Percentiles rank a stretch among this genome's conserved stretches.
Conservation (phyloP, 2,888 invertebrate genomes). For the Acronicta aceris region DNA sequence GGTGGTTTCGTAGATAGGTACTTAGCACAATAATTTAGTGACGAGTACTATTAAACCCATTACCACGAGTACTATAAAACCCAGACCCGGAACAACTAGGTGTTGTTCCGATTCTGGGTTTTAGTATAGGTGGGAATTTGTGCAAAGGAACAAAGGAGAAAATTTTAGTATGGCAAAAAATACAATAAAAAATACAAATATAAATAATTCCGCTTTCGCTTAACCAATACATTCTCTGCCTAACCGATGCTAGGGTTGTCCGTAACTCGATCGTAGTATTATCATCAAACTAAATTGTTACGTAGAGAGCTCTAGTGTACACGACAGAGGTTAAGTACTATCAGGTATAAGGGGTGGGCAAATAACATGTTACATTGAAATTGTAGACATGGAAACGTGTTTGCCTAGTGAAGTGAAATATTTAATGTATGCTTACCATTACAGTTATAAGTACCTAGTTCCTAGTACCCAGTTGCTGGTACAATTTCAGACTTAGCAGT, state of each 20-base stretch:
- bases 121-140: no score
- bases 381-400: conserved; percentile 47
- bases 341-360: conserved; percentile 57
- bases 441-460: background rate
- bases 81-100: no score
- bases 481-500: background rate
- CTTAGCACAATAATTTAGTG: no score
- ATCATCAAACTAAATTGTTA: conserved; percentile 81
- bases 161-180: no score
- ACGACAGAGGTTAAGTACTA: conserved; percentile 76
- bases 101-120: no score
- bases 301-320: conserved; percentile 65
- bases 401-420: conserved; percentile 39
- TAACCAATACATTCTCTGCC: conserved; percentile 25
- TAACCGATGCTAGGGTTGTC: conserved; percentile 72
- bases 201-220: conserved; percentile 10
- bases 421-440: conserved; percentile 19
- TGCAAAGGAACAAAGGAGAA: no score
- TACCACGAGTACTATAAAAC: no score
- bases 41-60: no score
- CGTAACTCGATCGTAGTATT: conserved; percentile 80
- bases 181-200: no score
- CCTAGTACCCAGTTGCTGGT: background rate
- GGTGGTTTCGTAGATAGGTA: background rate
- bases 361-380: conserved; percentile 52